phyloP scores from a whole-genome alignment of 2,113 vertebrate genomes.

The Pelvicachromis taeniatus region DNA sequence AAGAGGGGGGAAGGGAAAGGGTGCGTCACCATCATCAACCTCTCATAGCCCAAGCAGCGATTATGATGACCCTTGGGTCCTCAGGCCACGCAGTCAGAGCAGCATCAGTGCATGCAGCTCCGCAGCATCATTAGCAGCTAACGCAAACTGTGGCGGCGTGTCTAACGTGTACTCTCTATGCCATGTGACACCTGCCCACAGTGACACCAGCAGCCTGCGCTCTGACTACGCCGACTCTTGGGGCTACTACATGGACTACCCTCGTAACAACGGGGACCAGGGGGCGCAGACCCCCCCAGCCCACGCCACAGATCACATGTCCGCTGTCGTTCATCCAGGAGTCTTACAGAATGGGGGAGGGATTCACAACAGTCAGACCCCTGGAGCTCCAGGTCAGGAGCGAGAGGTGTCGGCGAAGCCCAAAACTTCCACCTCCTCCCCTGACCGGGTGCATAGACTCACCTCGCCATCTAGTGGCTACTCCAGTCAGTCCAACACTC shows the following conservation, averaged over 20 bases:
- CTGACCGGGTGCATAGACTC: constrained; percentile 87
- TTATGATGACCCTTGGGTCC: constrained; percentile 90
- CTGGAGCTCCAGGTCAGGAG: constrained; percentile 59
- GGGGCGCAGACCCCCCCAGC: constrained; percentile 58
- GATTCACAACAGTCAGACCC: constrained; percentile 53
- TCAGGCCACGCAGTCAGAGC: constrained; percentile 90
- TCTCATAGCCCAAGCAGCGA: constrained; percentile 93
- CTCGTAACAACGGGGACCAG: constrained; percentile 69
- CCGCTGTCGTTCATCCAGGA: constrained; percentile 38
- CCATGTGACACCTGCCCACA: constrained; percentile 86
- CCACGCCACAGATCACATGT: constrained; percentile 34
- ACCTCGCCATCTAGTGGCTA: constrained; percentile 96
- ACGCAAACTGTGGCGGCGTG: constrained; percentile 39
- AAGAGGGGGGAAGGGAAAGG: constrained; percentile 69
- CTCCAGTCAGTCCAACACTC: constrained; percentile 97
- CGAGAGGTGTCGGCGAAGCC: constrained; percentile 66
- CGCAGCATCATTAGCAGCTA: constrained; percentile 77
- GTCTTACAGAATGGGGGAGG: constrained; percentile 68
- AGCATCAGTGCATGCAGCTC: constrained; percentile 84
- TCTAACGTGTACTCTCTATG: constrained; percentile 84
- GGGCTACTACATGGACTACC: constrained; percentile 88
- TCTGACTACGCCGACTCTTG: constrained; percentile 92
- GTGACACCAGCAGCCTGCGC: constrained; percentile 90
- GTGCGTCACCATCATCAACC: constrained; percentile 81
- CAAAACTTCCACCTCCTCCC: constrained; percentile 77